phyloP scores from a whole-genome alignment of 2,888 invertebrate species.

The Eretmocerus hayati region DNA sequence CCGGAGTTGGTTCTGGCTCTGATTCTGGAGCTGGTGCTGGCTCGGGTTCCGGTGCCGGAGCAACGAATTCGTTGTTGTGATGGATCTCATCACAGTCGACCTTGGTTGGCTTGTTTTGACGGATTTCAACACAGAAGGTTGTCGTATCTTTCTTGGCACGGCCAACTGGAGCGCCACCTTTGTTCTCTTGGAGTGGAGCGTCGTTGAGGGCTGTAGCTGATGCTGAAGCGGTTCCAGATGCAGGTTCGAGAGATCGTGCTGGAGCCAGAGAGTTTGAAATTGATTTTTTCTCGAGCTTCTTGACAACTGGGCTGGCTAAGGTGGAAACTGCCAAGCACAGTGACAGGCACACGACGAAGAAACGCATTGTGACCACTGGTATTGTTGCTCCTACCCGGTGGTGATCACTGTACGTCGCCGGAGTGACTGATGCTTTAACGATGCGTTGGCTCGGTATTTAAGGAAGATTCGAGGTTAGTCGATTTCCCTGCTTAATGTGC shows the following conservation, averaged over 20 bases:
- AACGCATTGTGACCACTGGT: neutral
- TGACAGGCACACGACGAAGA: no score
- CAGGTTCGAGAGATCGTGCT: neutral
- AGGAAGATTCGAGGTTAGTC: neutral
- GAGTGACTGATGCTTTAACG: neutral
- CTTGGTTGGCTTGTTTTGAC: constrained; percentile 14
- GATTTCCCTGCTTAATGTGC: neutral
- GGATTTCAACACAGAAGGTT: constrained; percentile 19
- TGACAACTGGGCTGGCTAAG: constrained; percentile 3
- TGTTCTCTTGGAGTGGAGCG: constrained; percentile 3
- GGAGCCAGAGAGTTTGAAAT: neutral
- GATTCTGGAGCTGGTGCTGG: neutral
- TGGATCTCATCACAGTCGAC: constrained; percentile 16
- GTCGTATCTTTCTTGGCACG: constrained; percentile 19
- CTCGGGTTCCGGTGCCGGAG: neutral
- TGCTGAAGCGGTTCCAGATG: neutral
- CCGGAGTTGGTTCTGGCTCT: neutral
- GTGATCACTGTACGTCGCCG: neutral
- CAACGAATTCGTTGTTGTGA: neutral
- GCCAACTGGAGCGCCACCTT: constrained; percentile 4
- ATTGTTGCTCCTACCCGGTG: neutral
- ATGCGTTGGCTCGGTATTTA: neutral
- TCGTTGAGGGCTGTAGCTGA: constrained; percentile 2
- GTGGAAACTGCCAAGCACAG: neutral
- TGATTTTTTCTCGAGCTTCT: constrained; percentile 17